These are phyloP conservation scores for Syrista parreyssii DNA, from an alignment of 2,888 invertebrate genomes.

Conservation along the genomic window DNA sequence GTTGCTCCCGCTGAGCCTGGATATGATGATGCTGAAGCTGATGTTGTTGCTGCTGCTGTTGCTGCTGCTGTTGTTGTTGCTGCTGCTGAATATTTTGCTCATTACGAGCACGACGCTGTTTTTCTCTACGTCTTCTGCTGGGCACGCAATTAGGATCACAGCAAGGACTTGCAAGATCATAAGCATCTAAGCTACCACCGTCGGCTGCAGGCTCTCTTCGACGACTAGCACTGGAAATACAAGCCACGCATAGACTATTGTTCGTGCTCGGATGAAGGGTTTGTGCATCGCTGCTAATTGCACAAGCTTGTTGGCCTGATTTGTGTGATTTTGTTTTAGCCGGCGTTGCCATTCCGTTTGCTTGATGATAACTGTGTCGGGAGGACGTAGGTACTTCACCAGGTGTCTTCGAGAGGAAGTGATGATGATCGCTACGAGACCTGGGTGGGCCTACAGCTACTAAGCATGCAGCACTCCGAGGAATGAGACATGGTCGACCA, in stretches of 20 bases:
- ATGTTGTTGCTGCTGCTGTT: constrained; percentile 15
- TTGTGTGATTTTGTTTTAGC: constrained; percentile 51
- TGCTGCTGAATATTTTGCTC: constrained; percentile 63
- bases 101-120: constrained; percentile 67
- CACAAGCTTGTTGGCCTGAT: constrained; percentile 37
- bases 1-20: constrained; percentile 35
- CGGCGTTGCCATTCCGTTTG: constrained; percentile 54
- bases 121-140: constrained; percentile 70
- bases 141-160: constrained; percentile 90
- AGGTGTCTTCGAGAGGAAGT: constrained; percentile 74
- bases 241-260: constrained; percentile 60
- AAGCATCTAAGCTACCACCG: constrained; percentile 85
- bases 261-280: constrained; percentile 35
- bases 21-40: constrained; percentile 22
- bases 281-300: constrained; percentile 27
- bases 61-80: constrained; percentile 44
- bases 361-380: constrained; percentile 64
- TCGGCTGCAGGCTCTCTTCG: constrained; percentile 66
- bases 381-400: constrained; percentile 65
- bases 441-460: constrained; percentile 78
- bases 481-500: constrained; percentile 61
- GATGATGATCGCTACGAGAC: constrained; percentile 76
- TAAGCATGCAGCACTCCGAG: constrained; percentile 77
- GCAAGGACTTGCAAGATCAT: constrained; percentile 87
- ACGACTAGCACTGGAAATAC: constrained; percentile 59